Conservation (phyloP, 2,797 vertebrate genomes). For the Chaunax sp. region DNA sequence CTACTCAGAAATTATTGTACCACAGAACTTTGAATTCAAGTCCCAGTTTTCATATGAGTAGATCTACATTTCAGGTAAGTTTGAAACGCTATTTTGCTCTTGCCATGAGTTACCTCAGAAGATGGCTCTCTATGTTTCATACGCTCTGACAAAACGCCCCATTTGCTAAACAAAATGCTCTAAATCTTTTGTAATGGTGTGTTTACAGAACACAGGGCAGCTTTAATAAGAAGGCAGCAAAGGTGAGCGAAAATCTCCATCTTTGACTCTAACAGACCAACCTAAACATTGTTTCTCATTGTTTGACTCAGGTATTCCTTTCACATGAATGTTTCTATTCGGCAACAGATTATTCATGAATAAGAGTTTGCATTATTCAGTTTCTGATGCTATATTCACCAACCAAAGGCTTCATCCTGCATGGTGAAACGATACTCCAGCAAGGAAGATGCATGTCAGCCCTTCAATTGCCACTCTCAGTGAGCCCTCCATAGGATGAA, state of each 20-base stretch:
- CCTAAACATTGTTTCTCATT: constrained; percentile 27
- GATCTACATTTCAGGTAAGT: no score
- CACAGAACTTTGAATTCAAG: no score
- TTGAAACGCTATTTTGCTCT: no score
- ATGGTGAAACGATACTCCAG: constrained; percentile 64
- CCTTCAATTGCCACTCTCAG: constrained; percentile 76
- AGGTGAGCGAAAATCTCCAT: no score
- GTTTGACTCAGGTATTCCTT: constrained; percentile 38
- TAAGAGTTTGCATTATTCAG: constrained; percentile 69
- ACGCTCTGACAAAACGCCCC: no score
- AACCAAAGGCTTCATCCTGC: constrained; percentile 54
- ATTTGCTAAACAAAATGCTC: no score
- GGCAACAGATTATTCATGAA: constrained; percentile 66
- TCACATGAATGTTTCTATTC: constrained; percentile 52
- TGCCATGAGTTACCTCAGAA: no score
- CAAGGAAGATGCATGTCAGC: constrained; percentile 68
- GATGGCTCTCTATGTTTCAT: no score
- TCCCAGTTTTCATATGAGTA: no score
- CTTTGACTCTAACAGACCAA: constrained; percentile 25
- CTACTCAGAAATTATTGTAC: no score
- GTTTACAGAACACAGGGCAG: no score
- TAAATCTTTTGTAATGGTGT: no score
- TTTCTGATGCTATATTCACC: constrained; percentile 53
- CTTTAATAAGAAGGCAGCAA: background rate
- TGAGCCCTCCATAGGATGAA: constrained; percentile 74